Evolutionary conservation across 2,113 vertebrate species (phyloP), one percentile per base, ranked within the genome.

Genomic region (Prionailurus viverrinus): DNA sequence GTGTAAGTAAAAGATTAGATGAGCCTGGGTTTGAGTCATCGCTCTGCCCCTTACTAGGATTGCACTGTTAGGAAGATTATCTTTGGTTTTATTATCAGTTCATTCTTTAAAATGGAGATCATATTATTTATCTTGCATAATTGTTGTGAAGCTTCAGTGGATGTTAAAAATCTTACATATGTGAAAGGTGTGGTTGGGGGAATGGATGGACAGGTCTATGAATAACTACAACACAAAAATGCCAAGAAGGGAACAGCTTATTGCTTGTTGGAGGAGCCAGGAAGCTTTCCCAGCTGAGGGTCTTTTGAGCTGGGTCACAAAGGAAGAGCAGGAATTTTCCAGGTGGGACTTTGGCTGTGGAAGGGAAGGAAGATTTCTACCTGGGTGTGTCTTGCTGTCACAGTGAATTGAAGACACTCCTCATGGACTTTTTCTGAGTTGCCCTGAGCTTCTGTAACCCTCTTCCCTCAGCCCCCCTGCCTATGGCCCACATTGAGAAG

Each of bases 401-500:
- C 18, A 25, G 21, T 63, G 63, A 27, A 19, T 39, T 73, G 21
- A 92, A 86, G 74, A 36, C 18, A 71, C 13, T 91, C 4, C 45
- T 78, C 55, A 0, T 69, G 23, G 16, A 63, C 82, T 76, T 85
- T 79, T 33, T n/a, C 25, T 91, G 55, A 69, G 53, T 51, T 79
- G 12, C 71, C 61, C 80, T 94, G 51, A 92, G 11, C 36, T 18
- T 86, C 48, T 88, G 12, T 88, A 45, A 84, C 65, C 82, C 61
- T 94, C 55, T 97, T 83, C 73, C 14, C 89, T 23, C 83, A 99
- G 99, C 98, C 36, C 99, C 99, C 15, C 97, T 99, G 97, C 99
- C 99, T 23, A 99, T 99, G 99, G 99, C 99, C 76, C 99, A 99
- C 95, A 99, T 99, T 12, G 99, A 99, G 97, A 99, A 99, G 98